Evolutionary conservation across 2,797 vertebrate species (phyloP).

Genomic region (Hemibagrus guttatus): DNA sequence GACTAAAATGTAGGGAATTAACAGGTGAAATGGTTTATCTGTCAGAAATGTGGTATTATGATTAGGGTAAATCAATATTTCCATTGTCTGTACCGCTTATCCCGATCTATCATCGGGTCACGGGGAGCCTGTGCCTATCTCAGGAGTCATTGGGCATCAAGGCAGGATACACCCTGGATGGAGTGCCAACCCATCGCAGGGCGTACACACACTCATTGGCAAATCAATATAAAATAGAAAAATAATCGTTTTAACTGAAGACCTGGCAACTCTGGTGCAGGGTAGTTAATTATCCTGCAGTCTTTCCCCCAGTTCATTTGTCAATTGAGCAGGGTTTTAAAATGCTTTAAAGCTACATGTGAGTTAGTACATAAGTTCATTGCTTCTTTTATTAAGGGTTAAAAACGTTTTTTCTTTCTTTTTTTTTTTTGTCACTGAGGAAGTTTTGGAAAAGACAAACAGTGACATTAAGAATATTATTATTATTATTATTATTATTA

Average conservation of each 20-base stretch:
- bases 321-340: background rate
- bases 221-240: background rate
- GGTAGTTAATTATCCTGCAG: background rate
- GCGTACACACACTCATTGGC: no score
- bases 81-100: no score
- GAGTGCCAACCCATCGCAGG: no score
- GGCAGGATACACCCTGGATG: no score
- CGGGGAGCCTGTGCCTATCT: no score
- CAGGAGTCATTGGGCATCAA: no score
- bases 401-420: background rate
- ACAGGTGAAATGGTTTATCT: background rate
- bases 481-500: background rate
- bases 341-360: background rate
- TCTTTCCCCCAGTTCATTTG: background rate
- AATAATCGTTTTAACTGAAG: background rate
- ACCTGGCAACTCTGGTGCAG: conserved; percentile 1
- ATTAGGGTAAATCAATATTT: background rate
- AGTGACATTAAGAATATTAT: background rate
- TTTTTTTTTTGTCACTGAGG: background rate
- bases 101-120: no score
- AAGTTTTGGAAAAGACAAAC: background rate
- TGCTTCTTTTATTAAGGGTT: background rate
- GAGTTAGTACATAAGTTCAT: no score
- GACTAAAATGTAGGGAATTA: background rate
- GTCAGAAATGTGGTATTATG: background rate